Evolutionary conservation across 2,888 invertebrate species (phyloP).

Genomic region (Helobdella robusta): DNA sequence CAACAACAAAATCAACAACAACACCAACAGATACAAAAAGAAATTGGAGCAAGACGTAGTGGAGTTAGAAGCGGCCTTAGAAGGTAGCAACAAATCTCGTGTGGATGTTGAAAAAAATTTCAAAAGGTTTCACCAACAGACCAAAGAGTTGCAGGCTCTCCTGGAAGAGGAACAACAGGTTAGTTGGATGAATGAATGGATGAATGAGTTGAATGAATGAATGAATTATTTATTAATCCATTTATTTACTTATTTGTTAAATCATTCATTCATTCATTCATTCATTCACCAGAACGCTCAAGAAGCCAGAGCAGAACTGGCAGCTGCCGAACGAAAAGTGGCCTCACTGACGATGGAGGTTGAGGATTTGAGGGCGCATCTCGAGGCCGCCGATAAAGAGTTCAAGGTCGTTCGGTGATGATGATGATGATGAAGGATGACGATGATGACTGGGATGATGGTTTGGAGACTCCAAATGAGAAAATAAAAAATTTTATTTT

Average conservation of each 20-base stretch:
- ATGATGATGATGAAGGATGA: too few relatives aligned
- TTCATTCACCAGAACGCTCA: conserved; percentile 20
- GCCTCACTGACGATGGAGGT: conserved; percentile 20
- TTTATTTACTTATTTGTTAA: too few relatives aligned
- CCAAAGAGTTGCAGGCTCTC: conserved; percentile 27
- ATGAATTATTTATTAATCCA: too few relatives aligned
- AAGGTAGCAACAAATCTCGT: conserved; percentile 25
- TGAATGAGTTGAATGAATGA: too few relatives aligned
- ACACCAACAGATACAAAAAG: conserved; percentile 29
- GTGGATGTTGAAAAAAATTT: conserved; percentile 29
- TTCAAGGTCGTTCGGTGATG: conserved; percentile 8
- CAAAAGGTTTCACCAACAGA: conserved; percentile 29
- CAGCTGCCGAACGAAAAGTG: conserved; percentile 24
- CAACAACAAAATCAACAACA: too few relatives aligned
- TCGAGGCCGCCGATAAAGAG: conserved; percentile 27
- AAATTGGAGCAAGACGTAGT: conserved; percentile 29
- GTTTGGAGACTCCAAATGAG: too few relatives aligned
- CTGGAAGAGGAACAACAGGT: conserved; percentile 27
- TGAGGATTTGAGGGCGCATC: conserved; percentile 19
- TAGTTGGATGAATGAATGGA: not conserved
- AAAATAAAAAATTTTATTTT: not conserved
- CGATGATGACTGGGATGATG: too few relatives aligned
- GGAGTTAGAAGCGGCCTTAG: conserved; percentile 28
- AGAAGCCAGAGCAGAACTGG: conserved; percentile 27
- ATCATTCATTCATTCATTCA: too few relatives aligned